Conservation (phyloP, 2,888 invertebrate species). For the Eustalomyia histrio region DNA sequence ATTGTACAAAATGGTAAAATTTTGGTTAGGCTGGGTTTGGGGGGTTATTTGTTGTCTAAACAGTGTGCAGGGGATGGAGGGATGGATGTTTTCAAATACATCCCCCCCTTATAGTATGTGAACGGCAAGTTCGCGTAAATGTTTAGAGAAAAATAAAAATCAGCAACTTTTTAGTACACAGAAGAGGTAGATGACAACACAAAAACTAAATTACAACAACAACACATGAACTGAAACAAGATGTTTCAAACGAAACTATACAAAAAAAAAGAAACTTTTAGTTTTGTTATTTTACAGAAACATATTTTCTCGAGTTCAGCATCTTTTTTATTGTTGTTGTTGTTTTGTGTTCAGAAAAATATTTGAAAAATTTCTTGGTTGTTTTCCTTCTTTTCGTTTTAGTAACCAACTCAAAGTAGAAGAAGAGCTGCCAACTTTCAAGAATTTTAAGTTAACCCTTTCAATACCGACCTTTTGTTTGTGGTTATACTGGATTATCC, state of each 20-base stretch:
- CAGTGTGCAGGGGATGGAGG: not conserved
- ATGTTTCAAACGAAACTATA: conserved; percentile 34
- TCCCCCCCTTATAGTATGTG: not conserved
- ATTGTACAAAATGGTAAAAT: not conserved
- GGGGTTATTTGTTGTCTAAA: not conserved
- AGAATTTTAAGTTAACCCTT: not conserved
- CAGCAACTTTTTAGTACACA: not conserved
- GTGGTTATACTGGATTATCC: no score
- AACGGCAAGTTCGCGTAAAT: not conserved
- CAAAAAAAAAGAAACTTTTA: conserved; percentile 37
- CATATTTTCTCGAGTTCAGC: conserved; percentile 44
- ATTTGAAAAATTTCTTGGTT: conserved; percentile 22
- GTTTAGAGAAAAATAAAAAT: not conserved
- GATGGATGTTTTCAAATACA: not conserved
- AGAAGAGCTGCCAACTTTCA: not conserved
- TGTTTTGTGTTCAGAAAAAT: conserved; percentile 6
- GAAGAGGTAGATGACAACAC: not conserved
- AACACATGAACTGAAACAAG: conserved; percentile 35
- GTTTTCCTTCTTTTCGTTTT: conserved; percentile 4
- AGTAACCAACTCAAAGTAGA: not conserved
- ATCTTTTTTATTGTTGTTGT: not conserved
- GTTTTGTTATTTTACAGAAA: conserved; percentile 35
- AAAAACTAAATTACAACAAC: conserved; percentile 14
- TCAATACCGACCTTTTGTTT: no score
- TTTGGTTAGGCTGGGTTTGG: not conserved